Conservation (phyloP, 2,113 vertebrate genomes). For the Toxotes chatareus region DNA sequence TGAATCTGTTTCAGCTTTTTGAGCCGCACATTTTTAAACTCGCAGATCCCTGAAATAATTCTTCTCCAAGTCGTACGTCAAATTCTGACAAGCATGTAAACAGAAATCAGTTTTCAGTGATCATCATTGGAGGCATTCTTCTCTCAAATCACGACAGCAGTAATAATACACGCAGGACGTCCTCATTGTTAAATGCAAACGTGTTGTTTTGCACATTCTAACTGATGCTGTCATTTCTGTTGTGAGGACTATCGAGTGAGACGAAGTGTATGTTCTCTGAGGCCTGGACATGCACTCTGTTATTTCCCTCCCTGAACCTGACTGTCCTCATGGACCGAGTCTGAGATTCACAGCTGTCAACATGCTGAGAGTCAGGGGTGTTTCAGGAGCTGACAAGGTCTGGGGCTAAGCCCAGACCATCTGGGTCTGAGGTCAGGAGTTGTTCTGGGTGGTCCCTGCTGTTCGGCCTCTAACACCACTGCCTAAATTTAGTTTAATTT, state of each 20-base stretch:
- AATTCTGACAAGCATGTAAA: not conserved
- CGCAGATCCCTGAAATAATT: not conserved
- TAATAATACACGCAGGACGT: not conserved
- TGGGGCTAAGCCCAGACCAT: too few relatives aligned
- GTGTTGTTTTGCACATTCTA: not conserved
- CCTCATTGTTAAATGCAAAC: not conserved
- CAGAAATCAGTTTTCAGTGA: too few relatives aligned
- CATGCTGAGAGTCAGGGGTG: not conserved
- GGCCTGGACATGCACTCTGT: not conserved
- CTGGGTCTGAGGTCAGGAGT: too few relatives aligned
- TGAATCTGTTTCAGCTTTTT: not conserved
- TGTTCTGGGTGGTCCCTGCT: too few relatives aligned
- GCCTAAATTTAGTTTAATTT: too few relatives aligned
- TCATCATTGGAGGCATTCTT: too few relatives aligned
- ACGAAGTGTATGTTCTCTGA: not conserved
- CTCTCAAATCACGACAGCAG: too few relatives aligned
- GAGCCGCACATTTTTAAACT: constrained; percentile 1
- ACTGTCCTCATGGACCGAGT: not conserved
- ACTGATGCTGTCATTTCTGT: not conserved
- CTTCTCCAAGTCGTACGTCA: not conserved
- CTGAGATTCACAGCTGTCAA: not conserved
- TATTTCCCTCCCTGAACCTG: constrained; percentile 23
- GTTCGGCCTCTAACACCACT: too few relatives aligned
- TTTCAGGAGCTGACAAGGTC: too few relatives aligned
- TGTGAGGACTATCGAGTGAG: not conserved